These are phyloP conservation scores for Agrotis exclamationis DNA, from an alignment of 2,888 invertebrate genomes.

Conservation along the genomic window DNA sequence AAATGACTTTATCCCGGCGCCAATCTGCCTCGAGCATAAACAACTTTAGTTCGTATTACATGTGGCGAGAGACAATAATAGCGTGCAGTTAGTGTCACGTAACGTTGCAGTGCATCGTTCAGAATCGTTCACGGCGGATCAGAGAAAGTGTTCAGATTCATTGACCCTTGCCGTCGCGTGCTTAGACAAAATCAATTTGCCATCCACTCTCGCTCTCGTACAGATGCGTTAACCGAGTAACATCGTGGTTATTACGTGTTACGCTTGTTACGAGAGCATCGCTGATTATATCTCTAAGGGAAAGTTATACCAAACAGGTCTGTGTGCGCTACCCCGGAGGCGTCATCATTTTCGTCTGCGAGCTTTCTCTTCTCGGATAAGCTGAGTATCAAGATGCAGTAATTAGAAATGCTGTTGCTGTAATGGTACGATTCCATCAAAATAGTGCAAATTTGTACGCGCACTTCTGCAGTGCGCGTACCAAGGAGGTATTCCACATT, in stretches of 20 bases:
- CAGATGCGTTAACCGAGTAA: slow-evolving; percentile 76
- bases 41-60: slow-evolving; percentile 56
- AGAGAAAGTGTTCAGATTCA: slow-evolving; percentile 84
- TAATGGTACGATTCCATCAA: too few relatives aligned
- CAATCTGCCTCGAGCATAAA: slow-evolving; percentile 18
- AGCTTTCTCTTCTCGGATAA: slow-evolving; percentile 58
- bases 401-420: slow-evolving; percentile 38
- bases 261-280: slow-evolving; percentile 79
- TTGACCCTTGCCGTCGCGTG: slow-evolving; percentile 86
- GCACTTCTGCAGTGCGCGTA: too few relatives aligned
- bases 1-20: slow-evolving; percentile 46
- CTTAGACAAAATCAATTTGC: slow-evolving; percentile 85
- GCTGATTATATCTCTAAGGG: slow-evolving; percentile 83
- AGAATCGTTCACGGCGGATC: slow-evolving; percentile 65
- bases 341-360: slow-evolving; percentile 63
- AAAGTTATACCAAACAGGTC: slow-evolving; percentile 77
- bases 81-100: slow-evolving; percentile 61
- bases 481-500: too few relatives aligned
- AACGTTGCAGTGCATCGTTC: slow-evolving; percentile 62
- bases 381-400: slow-evolving; percentile 33
- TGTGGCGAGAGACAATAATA: slow-evolving; percentile 55
- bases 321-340: slow-evolving; percentile 65
- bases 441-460: too few relatives aligned
- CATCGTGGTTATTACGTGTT: slow-evolving; percentile 77
- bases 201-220: slow-evolving; percentile 85